Conservation (phyloP, 2,888 invertebrate species). For the Neoaliturus tenellus region DNA sequence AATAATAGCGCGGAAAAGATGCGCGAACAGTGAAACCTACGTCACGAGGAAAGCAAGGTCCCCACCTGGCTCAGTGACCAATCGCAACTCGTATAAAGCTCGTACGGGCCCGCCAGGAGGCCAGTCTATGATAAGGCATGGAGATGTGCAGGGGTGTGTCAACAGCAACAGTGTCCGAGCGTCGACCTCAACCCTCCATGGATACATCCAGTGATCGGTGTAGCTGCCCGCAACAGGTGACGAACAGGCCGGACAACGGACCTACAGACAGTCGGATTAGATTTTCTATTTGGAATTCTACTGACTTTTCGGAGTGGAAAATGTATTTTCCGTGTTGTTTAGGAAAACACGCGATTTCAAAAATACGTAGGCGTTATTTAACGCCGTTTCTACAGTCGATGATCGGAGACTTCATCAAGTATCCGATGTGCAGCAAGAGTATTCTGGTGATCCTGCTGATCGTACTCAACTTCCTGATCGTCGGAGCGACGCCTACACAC, state of each 20-base stretch:
- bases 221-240: neutral
- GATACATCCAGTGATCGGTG: neutral
- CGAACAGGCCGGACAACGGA: too few species aligned
- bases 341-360: too few species aligned
- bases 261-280: too few species aligned
- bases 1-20: slow-evolving; percentile 33
- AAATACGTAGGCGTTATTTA: too few species aligned
- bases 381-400: neutral
- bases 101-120: neutral
- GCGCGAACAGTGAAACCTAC: slow-evolving; percentile 2
- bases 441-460: neutral
- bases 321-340: too few species aligned
- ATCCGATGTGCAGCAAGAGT: neutral
- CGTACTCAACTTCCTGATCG: neutral
- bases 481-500: slow-evolving; percentile 16
- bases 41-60: slow-evolving; percentile 38
- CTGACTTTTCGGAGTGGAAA: too few species aligned
- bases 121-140: slow-evolving; percentile 24
- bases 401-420: neutral
- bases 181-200: neutral
- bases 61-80: slow-evolving; percentile 14
- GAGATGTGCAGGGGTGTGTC: neutral
- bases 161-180: neutral
- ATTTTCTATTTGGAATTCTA: too few species aligned
- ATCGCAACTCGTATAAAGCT: neutral